Evolutionary conservation across 2,888 invertebrate species (phyloP), one percentile per base, ranked within the genome.

Genomic region (Hermaeophaga mercurialis): DNA sequence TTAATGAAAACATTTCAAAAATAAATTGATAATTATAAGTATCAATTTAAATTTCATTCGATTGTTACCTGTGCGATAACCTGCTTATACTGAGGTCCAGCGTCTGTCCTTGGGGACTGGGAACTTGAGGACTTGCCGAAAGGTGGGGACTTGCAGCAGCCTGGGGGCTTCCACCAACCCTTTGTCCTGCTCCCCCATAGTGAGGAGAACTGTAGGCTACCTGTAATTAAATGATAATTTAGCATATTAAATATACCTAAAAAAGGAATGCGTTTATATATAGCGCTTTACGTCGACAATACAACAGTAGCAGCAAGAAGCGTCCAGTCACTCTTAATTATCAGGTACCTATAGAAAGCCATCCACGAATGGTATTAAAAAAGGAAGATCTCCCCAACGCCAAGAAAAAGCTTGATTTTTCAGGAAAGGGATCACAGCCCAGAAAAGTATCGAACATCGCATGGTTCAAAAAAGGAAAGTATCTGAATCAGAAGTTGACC

Each of bases 51-150:
- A 38, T 15, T 18, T 15, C 1, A 15, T 9, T 15, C 1, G 64
- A 61, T 28, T 57, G 57, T 55, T 44, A 91, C 91, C 91, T 90
- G 84, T 91, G 90, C 76, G 88, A 87, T 78, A 91, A 84, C 79
- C 91, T 84, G 79, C 89, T 91, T 70, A 93, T 91, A 79, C 91
- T 91, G 77, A 92, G 86, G 82, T 93, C 92, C 78, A 92, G 83
- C 70, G 92, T 92, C 79, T 93, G 92, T 70, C 92, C 92, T 81
- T 92, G 92, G 62, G 92, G 92, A 81, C 91, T 92, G 73, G 92
- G 91, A 80, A 91, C 91, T 82, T 91, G 91, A 65, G 91, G 91
- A 80, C 91, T 91, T 73, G 91, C 88, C 66, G 90, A 87, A 69
- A 88, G 84, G 75, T 88, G 87, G 64, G 92, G 92, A 79, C 91